phyloP scores from a whole-genome alignment of 2,888 invertebrate genomes.

The Oligia strigilis region DNA sequence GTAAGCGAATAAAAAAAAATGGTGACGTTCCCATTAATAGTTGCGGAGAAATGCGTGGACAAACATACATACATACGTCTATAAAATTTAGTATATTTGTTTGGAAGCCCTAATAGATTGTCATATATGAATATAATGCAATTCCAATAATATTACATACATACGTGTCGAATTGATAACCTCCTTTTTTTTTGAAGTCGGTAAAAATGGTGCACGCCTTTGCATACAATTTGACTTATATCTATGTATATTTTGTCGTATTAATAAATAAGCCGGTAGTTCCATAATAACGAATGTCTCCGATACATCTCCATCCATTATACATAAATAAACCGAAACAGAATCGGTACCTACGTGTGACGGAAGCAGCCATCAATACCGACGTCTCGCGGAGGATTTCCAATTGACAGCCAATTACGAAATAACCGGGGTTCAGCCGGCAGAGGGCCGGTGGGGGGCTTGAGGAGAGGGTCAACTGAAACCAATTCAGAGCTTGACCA shows the following conservation, averaged over 20 bases:
- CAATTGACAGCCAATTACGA: constrained; percentile 47
- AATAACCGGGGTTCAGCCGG: neutral
- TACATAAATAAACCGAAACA: neutral
- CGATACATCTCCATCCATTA: neutral
- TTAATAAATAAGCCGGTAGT: neutral
- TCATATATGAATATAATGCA: too few species aligned
- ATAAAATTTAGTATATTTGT: too few species aligned
- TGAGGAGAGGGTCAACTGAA: neutral
- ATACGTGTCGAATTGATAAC: too few species aligned
- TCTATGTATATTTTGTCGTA: too few species aligned
- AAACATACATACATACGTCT: too few species aligned
- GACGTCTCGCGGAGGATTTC: constrained; percentile 14
- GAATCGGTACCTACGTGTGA: neutral
- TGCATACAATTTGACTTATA: neutral
- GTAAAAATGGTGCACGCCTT: neutral
- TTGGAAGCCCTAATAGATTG: too few species aligned
- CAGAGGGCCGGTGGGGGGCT: neutral
- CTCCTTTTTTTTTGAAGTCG: too few species aligned
- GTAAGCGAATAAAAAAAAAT: too few species aligned
- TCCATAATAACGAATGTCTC: constrained; percentile 8
- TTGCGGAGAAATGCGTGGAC: too few species aligned
- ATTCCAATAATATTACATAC: too few species aligned
- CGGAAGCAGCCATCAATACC: constrained; percentile 28
- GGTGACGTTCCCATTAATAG: too few species aligned
- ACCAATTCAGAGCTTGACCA: neutral